Evolutionary conservation across 2,888 invertebrate genomes (phyloP).

Genomic region (Drosophila nr. medialis): DNA sequence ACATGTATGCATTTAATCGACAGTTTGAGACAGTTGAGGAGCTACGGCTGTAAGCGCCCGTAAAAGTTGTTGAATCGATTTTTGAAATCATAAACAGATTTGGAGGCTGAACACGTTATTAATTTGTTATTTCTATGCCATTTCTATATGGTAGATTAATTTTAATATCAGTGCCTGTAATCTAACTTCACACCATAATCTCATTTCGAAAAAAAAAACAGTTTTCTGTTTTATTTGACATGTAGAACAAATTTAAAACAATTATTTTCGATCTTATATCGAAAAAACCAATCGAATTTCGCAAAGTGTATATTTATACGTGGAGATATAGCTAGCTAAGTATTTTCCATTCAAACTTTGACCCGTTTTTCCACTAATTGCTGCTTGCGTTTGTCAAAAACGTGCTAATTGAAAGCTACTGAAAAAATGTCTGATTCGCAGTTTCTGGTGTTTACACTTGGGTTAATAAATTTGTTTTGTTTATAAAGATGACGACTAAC

Average conservation of each 20-base stretch:
- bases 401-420: slow-evolving; percentile 1
- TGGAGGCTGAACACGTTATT: too few relatives aligned
- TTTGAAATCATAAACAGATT: background rate
- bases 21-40: too few relatives aligned
- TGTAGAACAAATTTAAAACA: background rate
- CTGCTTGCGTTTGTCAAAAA: background rate
- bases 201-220: background rate
- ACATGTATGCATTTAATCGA: background rate
- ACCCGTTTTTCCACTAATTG: background rate
- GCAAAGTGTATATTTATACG: background rate
- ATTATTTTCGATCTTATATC: background rate
- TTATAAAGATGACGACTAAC: background rate
- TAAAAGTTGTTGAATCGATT: background rate
- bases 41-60: too few relatives aligned
- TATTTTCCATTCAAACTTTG: background rate
- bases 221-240: background rate
- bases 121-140: background rate
- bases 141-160: background rate
- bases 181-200: background rate
- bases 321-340: background rate
- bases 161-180: background rate
- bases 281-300: background rate
- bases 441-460: background rate
- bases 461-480: background rate
- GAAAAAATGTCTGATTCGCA: background rate